Base-by-base conservation (phyloP, 2,888 invertebrate species). In the Cephus rjabovi region DNA sequence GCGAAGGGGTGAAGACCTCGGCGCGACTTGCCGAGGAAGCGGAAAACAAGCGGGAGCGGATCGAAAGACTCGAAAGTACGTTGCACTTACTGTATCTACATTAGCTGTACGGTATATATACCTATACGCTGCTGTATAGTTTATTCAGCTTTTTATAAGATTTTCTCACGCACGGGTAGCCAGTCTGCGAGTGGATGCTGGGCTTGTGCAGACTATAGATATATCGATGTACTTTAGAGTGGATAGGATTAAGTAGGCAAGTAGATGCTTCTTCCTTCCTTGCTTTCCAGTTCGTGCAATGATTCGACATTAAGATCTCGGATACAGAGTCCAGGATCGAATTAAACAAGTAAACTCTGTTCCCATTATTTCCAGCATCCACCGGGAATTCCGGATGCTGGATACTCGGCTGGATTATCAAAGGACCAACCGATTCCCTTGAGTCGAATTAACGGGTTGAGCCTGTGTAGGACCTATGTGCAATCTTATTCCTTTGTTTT, bases 1-100 rank as follows among this genome's bases (percentile, higher is more conserved):
- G 97, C 0, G 97, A 97, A 90, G 96, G 97, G 4, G 96, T 97
- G 15, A 97, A 97, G 92, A 97, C 97, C 11, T 96, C 97, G 12
- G 94, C 96, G 33, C 95, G 96, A 87, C 92, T 97, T 77, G 96
- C 97, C 11, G 97, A 97, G 88, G 97, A 97, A 90, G 97, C 97
- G 30, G 96, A 96, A 78, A 96, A 96, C 87, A 94, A 95, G 83
- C 93, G 96, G 88, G 97, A 97, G 87, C 94, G 97, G 89, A 95
- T 97, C 93, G 97, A 97, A 89, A 94, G 97, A 89, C 94, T 97
- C 83, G 97, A 96, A 92, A 96, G 97, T 97, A 93, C 91, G 92
- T 90, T 75, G 75, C 40, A 40, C 15, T 40, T 15, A 73, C 56
- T 80, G 73, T 80, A 35, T 35, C 0, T 35, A 73, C 40, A 15